Base-by-base conservation (phyloP, 2,113 vertebrate species). In the Morphnarchus princeps region DNA sequence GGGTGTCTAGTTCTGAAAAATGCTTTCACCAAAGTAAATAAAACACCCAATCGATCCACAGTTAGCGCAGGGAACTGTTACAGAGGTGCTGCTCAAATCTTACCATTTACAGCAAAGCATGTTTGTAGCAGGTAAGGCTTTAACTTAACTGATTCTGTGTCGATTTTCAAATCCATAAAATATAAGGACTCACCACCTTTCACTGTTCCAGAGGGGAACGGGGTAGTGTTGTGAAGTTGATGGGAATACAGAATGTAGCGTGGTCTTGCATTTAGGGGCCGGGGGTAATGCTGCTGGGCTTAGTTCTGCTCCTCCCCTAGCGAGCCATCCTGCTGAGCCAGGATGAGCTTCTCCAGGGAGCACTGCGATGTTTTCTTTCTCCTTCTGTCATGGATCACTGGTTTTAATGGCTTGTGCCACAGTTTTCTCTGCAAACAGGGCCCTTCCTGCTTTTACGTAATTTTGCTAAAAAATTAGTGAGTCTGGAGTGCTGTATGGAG, bases 341-440 rank as follows among this genome's bases (percentile, higher is more conserved):
- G 50, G 26, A 78, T 42, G 50, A 78, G 26, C 42, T 91, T 65
- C 34, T 87, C 40, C n/a, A 42, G n/a, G 29, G 71, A 88, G 55
- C 29, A 29, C 25, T 13, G 7, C 0, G 2, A 2, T 0, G 0
- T 1, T 67, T 61, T 61, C 19, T 63, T 86, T 82, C 20, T 65
- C 42, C 15, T 71, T 29, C 50, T 84, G n/a, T 69, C 2, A 0
- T 12, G 38, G 26, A 9, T 93, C 55, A 16, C 25, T 78, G 50
- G 3, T 62, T 84, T 93, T 81, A 63, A 47, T 59, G 54, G 31
- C 29, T 91, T 45, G 19, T 43, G 15, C 58, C 62, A 25, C n/a
- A 16, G 9, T 91, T 88, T 69, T 43, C 31, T 45, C 12, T 92
- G 36, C 19, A 43, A 52, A 72, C 1, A 4, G 7, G 10, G 5